Base-by-base conservation (phyloP, 2,888 invertebrate species). In the Anthophora plumipes region DNA sequence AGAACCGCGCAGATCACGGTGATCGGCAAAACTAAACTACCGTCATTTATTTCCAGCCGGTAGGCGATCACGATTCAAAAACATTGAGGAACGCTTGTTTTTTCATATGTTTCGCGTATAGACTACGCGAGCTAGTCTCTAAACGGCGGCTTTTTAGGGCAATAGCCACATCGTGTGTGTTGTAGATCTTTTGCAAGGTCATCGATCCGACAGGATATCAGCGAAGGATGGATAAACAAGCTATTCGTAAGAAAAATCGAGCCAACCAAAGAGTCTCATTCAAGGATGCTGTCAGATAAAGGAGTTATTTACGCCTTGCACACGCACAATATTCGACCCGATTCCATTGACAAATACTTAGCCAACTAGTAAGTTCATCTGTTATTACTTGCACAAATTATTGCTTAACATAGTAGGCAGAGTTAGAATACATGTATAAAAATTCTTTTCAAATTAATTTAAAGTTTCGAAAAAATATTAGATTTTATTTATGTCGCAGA, bases 241-340 rank as follows among this genome's bases (percentile, higher is more conserved):
- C 94, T 98, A 83, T 94, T 98, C 90, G 98, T 98, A 57, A 95
- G 98, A 82, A 97, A 97, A 93, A 98, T 98, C 92, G 98, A 98
- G 92, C 98, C 98, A 7, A 98, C 98, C 1, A 98, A 98, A 93
- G 98, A 98, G 93, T 97, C 99, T 4, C 99, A 99, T 94, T 99
- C 99, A 91, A 96, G 98, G 84, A 97, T 99, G 96, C 95, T 99
- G 63, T 98, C 99, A 90, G 98, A 98, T 94, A 99, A 99, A 94
- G 99, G 99, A 94, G 96, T 97, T 76, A 97, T 99, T 90, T 99
- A 98, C 94, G 98, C 99, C 83, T 95, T 99, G 78, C 98, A 98
- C 93, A 99, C 98, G 83, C 98, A 99, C 94, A 98, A 98, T 93
- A 97, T 98, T 87, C 96, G 97, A 91, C 97, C 99, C 52, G 98